Percentiles rank a stretch among this genome's conserved stretches.
Evolutionary conservation across 2,888 invertebrate species (phyloP).

Genomic region (Pyrrhosoma nymphula): DNA sequence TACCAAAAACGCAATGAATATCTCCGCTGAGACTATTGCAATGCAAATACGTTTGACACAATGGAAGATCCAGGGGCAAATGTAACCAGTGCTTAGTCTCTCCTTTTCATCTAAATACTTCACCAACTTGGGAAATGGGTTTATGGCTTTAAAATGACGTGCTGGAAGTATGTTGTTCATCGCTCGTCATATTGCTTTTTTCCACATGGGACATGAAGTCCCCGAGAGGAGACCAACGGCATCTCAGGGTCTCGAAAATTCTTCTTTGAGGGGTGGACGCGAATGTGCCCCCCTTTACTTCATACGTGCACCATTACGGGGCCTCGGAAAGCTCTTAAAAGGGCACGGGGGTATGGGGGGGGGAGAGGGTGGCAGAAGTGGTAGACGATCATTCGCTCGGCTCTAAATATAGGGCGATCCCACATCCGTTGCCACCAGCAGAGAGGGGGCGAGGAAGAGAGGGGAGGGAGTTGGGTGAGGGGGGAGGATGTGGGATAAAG

Average conservation of each 20-base stretch:
- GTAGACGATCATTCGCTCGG: conserved; percentile 63
- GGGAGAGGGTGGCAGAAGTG: background rate
- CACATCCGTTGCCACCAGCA: conserved; percentile 65
- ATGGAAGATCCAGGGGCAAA: too few relatives aligned
- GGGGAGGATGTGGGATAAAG: background rate
- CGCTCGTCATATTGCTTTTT: background rate
- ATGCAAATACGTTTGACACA: too few relatives aligned
- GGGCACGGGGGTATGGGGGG: background rate
- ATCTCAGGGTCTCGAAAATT: background rate
- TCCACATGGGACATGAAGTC: background rate
- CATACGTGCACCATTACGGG: background rate
- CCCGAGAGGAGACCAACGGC: background rate
- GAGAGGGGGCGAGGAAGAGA: background rate
- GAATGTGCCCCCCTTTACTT: background rate
- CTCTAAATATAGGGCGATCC: conserved; percentile 57
- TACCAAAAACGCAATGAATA: too few relatives aligned
- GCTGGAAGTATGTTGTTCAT: background rate
- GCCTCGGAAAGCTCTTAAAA: conserved; percentile 15
- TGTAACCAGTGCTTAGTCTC: too few relatives aligned
- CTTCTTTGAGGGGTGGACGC: background rate
- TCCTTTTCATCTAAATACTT: too few relatives aligned
- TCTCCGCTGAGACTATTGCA: too few relatives aligned
- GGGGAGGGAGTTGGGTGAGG: background rate
- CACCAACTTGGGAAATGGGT: too few relatives aligned
- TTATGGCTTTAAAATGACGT: too few relatives aligned